Evolutionary conservation across 2,888 invertebrate species (phyloP), one percentile per base, ranked within the genome.

Genomic region (Trachelus iudaicus): DNA sequence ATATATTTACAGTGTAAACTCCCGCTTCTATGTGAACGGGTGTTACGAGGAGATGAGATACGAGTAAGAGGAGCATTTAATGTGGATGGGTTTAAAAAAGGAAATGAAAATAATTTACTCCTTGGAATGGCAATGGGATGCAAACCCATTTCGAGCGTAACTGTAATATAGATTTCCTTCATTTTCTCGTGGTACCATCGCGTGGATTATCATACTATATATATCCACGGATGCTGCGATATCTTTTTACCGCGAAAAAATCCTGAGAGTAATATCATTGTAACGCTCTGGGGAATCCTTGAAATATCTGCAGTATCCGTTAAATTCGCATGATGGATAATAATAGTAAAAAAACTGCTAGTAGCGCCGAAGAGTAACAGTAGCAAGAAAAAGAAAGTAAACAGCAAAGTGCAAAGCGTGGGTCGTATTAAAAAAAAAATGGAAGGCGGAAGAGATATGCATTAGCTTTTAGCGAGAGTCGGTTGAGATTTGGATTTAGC

Each of bases 1-100:
- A 90, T 90, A 89, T 90, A 90, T 90, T 90, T 90, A 90, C 89
- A 87, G 88, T 88, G 88, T 86, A 90, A 90, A 88, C 88, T 83
- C 77, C 23, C 2, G 56, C 56, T 23, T 23, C 23, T 23, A 23
- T 23, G 56, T 56, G 56, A 23, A 56, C 56, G 56, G 15, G 23
- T 56, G 23, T 56, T 56, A 23, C 56, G 56, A 23, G 23, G 56
- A 56, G 56, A 23, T 23, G 56, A 56, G 56, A 56, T 56, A 56
- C 56, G 56, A 56, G 6, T 56, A 9, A 56, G 56, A 56, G 2
- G 23, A 9, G 23, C 56, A 15, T 56, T 23, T 4, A 56, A 56
- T 23, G 23, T 56, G 23, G 56, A 15, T 15, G 56, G 15, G 2
- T 56, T 56, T 23, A 9, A 56, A 56, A 56, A 56, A 56, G 56